Base-by-base conservation (phyloP, 2,888 invertebrate species). In the Nephrotoma appendiculata region DNA sequence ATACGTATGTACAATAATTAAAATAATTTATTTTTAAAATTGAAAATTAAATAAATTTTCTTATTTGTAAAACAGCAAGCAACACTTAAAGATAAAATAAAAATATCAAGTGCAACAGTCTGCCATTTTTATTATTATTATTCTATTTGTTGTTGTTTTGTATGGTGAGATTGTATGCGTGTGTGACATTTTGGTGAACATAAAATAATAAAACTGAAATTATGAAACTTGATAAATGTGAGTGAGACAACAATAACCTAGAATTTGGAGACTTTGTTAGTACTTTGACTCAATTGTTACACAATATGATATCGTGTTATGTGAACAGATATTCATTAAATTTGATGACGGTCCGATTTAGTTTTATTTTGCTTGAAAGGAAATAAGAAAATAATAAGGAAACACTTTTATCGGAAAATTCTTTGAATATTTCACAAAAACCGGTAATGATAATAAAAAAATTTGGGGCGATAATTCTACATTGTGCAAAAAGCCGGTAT, bases 61-160 rank as follows among this genome's bases (percentile, higher is more conserved):
- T 4, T 31, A 71, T 31, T 71, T 71, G 31, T 71, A 71, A 71
- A 71, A 71, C 71, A 71, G 31, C 31, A 71, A 71, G 31, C 19
- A 11, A 71, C 71, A 31, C 31, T 6, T 42, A 15, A 71, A 84
- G 15, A 42, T 41, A 84, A 84, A 71, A 71, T 15, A 15, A 71
- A 83, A 84, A 42, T 42, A 84, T 84, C 84, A 84, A 84, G 84
- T 84, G 84, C 84, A 84, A 84, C 84, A 84, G 84, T 84, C 84
- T 84, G 84, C 84, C 84, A 84, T 84, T 84, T 84, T 41, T 84
- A 84, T 84, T 84, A 71, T 84, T 84, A 41, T 84, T 84, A 5
- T 84, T 84, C n/a, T 31, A 31, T 31, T 31, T 31, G 31, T 31
- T 19, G 31, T 84, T 84, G 41, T 84, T 84, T 42, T 42, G 5